A percentile compares a stretch with the other conserved stretches of the same genome.
phyloP scores from a whole-genome alignment of 2,797 vertebrate species.

The Myotis vivesi region DNA sequence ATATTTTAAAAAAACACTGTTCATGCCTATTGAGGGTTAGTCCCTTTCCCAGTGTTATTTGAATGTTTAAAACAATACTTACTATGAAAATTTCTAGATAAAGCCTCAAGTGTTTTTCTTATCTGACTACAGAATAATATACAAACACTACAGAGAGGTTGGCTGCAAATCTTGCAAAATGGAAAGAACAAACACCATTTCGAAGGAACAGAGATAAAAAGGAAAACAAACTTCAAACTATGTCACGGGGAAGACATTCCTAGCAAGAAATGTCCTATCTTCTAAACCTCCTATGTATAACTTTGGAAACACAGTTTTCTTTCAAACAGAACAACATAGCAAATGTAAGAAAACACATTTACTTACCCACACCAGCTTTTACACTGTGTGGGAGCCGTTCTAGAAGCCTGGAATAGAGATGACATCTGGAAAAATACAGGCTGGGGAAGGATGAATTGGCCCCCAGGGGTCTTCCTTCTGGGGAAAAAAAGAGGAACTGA shows the following conservation, averaged over 20 bases:
- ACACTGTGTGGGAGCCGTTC: constrained; percentile 53
- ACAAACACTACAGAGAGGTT: constrained; percentile 69
- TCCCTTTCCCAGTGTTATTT: constrained; percentile 64
- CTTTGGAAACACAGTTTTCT: constrained; percentile 65
- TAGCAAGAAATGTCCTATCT: constrained; percentile 67
- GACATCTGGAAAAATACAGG: constrained; percentile 34
- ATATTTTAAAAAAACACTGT: not conserved
- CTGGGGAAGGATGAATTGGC: constrained; percentile 35
- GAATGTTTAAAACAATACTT: constrained; percentile 72
- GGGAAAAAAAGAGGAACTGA: not conserved
- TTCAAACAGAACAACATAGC: constrained; percentile 60
- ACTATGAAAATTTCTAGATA: constrained; percentile 73
- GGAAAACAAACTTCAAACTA: constrained; percentile 66
- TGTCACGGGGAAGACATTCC: constrained; percentile 73
- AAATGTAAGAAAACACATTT: constrained; percentile 64
- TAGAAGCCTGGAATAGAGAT: constrained; percentile 34
- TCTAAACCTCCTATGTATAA: constrained; percentile 67
- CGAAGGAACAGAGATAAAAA: constrained; percentile 70
- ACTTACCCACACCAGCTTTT: constrained; percentile 60
- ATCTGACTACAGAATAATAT: constrained; percentile 80
- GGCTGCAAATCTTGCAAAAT: constrained; percentile 78
- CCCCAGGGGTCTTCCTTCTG: constrained; percentile 39
- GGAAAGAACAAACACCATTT: constrained; percentile 72
- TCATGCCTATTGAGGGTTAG: constrained; percentile 56
- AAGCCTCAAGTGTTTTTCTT: constrained; percentile 73